Conservation (phyloP, 2,113 vertebrate species). For the Gymnarchus niloticus region DNA sequence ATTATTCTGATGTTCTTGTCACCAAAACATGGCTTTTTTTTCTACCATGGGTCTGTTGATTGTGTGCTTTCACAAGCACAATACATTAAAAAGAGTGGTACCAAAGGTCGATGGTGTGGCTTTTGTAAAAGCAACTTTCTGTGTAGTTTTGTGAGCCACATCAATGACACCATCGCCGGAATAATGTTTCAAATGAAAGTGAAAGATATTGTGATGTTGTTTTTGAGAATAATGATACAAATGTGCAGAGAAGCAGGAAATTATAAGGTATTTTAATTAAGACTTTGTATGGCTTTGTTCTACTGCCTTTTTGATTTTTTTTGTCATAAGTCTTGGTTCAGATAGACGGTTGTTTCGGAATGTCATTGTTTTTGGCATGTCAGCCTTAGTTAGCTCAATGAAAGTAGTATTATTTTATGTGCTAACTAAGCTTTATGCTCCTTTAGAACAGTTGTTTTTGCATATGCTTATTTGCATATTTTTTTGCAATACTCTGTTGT, state of each 20-base stretch:
- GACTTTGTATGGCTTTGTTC: not conserved
- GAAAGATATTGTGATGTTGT: conserved; percentile 26
- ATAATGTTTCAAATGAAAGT: conserved; percentile 30
- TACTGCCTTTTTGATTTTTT: not conserved
- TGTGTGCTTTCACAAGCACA: conserved; percentile 4
- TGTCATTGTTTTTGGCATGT: not conserved
- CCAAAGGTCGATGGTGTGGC: not conserved
- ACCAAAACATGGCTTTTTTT: not conserved
- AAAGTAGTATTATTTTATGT: not conserved
- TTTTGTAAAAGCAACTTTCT: not conserved
- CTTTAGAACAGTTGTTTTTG: not conserved
- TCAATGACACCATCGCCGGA: not conserved
- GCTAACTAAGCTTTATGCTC: not conserved
- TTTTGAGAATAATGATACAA: conserved; percentile 31
- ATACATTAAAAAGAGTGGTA: not conserved
- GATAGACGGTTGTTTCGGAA: not conserved
- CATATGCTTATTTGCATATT: not conserved
- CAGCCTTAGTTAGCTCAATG: too few species aligned
- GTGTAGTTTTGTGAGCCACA: not conserved
- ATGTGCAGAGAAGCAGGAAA: conserved; percentile 16
- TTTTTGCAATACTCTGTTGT: not conserved
- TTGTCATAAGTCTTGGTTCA: not conserved
- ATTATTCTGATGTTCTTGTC: not conserved
- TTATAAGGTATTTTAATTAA: conserved; percentile 25
- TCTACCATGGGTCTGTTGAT: conserved; percentile 7